phyloP scores from a whole-genome alignment of 2,888 invertebrate genomes.

The Chloroclystis v-ata region DNA sequence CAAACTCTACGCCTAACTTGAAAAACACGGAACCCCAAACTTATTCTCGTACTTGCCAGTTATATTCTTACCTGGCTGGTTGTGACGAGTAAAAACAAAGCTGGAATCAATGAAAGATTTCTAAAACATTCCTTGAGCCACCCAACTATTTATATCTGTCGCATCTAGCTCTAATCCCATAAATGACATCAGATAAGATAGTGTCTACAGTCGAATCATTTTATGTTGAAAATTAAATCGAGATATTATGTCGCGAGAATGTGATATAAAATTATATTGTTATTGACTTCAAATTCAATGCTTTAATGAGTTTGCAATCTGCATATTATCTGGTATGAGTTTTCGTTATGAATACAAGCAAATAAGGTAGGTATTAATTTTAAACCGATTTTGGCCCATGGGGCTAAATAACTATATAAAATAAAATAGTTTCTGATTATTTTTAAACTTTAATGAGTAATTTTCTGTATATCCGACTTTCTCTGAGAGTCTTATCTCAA shows the following conservation, averaged over 20 bases:
- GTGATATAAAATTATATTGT: conserved; percentile 15
- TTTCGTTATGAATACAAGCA: conserved; percentile 1
- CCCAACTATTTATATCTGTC: conserved; percentile 66
- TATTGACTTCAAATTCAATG: conserved; percentile 9
- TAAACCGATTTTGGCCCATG: too few relatives aligned
- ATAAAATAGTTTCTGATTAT: too few relatives aligned
- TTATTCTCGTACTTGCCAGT: too few relatives aligned
- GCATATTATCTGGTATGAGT: conserved; percentile 1
- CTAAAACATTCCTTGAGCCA: conserved; percentile 55
- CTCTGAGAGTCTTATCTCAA: too few relatives aligned
- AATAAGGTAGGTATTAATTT: too few relatives aligned
- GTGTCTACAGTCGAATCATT: conserved; percentile 45
- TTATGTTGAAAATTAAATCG: conserved; percentile 43
- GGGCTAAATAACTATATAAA: too few relatives aligned
- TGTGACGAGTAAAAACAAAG: conserved; percentile 73
- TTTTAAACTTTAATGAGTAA: too few relatives aligned
- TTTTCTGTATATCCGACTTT: too few relatives aligned
- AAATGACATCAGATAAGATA: conserved; percentile 74
- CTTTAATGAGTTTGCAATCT: conserved; percentile 11
- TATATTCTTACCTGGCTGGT: conserved; percentile 61
- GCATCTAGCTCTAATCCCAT: conserved; percentile 72
- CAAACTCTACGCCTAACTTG: too few relatives aligned
- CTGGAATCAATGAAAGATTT: conserved; percentile 67
- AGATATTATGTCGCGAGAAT: conserved; percentile 37
- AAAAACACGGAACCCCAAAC: too few relatives aligned